phyloP scores from a whole-genome alignment of 2,113 vertebrate species.

The Rhegmatorhina hoffmannsi region DNA sequence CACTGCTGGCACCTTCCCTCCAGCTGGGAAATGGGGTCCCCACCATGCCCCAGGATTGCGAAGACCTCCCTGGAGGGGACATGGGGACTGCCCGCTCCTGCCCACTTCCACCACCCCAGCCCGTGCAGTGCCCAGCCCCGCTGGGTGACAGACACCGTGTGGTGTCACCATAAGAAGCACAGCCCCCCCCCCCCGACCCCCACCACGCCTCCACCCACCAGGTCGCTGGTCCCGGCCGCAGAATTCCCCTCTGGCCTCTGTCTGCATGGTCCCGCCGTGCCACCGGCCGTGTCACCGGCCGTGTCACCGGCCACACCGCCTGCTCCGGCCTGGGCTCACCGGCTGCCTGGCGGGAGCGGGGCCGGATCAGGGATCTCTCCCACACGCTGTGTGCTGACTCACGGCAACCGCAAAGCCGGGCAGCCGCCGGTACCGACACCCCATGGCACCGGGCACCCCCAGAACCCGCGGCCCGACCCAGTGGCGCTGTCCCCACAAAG shows the following conservation, averaged over 20 bases:
- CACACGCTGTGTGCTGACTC: constrained; percentile 35
- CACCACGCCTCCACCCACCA: not conserved
- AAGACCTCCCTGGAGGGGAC: fast-evolving
- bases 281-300: not conserved
- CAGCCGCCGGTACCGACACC: not conserved
- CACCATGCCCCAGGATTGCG: fast-evolving
- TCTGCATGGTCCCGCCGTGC: constrained; percentile 10
- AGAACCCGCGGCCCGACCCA: fast-evolving
- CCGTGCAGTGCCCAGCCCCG: fast-evolving
- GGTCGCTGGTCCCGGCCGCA: not conserved
- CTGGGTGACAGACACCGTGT: not conserved
- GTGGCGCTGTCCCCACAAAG: not conserved
- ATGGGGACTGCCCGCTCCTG: not conserved
- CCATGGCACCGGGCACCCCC: not conserved
- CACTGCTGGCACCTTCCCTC: fast-evolving
- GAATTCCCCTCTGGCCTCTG: constrained; percentile 27
- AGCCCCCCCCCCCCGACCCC: not conserved
- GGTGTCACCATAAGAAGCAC: not conserved
- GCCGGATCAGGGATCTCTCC: not conserved
- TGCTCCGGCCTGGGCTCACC: constrained; percentile 5
- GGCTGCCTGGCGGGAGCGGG: constrained; percentile 3
- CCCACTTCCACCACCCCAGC: not conserved
- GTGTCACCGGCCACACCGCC: not conserved
- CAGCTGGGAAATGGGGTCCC: fast-evolving
- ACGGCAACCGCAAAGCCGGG: constrained; percentile 13